Evolutionary conservation across 2,797 vertebrate species (phyloP).

Genomic region (Meda fulgida): DNA sequence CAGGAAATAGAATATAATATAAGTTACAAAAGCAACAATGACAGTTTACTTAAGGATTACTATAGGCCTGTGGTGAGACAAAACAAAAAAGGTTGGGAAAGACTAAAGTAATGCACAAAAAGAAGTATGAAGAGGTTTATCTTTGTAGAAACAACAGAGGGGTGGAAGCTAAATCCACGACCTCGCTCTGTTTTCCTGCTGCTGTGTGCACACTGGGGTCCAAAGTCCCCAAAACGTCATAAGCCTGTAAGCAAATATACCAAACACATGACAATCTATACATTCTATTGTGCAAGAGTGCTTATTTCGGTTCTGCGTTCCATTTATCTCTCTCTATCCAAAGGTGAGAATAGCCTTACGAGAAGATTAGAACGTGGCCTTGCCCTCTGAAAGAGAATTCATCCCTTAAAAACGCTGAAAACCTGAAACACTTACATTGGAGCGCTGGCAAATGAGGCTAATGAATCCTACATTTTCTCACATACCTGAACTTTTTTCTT

Average conservation of each 20-base stretch:
- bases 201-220: slow-evolving; percentile 31
- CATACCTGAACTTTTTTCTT: slow-evolving; percentile 4
- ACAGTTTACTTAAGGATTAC: neutral
- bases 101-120: neutral
- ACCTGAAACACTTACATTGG: neutral
- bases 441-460: neutral
- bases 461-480: slow-evolving; percentile 13
- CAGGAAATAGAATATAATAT: neutral
- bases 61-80: neutral
- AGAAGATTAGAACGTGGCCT: neutral
- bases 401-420: neutral
- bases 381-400: slow-evolving; percentile 2
- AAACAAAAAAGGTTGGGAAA: neutral
- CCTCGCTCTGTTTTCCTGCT: neutral
- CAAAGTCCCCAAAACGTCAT: slow-evolving; percentile 46
- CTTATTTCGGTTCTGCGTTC: neutral
- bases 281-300: slow-evolving; percentile 33
- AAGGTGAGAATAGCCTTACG: slow-evolving; percentile 19
- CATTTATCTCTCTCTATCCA: slow-evolving; percentile 12
- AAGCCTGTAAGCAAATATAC: slow-evolving; percentile 41
- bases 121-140: slow-evolving; percentile 25
- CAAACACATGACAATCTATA: slow-evolving; percentile 49
- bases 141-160: slow-evolving; percentile 15
- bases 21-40: neutral
- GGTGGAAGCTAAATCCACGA: slow-evolving; percentile 2